Evolutionary conservation across 1,140 invertebrate genomes (phyloP).

Genomic region (Littorina saxatilis): DNA sequence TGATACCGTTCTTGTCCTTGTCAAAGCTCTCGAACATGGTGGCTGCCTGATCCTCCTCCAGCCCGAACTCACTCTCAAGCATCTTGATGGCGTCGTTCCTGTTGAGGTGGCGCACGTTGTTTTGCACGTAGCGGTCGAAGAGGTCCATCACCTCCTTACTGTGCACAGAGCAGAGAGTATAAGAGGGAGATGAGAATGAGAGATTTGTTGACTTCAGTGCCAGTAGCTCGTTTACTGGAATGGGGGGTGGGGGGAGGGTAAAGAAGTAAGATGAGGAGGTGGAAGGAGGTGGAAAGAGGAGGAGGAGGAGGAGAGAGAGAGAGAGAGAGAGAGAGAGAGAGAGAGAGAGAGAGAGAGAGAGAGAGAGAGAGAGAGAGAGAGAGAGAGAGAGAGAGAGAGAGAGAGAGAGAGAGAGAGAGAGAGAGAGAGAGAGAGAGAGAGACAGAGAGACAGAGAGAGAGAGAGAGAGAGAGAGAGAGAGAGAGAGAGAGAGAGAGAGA

Average conservation of each 20-base stretch:
- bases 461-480: background rate
- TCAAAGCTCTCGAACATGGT: constrained; percentile 71
- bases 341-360: constrained; percentile 16
- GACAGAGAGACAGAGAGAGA: background rate
- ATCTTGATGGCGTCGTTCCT: constrained; percentile 61
- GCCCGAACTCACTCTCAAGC: constrained; percentile 62
- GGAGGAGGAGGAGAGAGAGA: background rate
- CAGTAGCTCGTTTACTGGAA: no score
- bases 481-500: no score
- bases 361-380: background rate
- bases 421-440: background rate
- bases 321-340: constrained; percentile 12
- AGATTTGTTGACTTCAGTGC: no score
- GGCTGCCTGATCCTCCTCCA: constrained; percentile 60
- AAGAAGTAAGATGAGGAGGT: background rate
- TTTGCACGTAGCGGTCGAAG: constrained; percentile 67
- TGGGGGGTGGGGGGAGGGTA: background rate
- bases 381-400: background rate
- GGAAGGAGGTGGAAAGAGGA: background rate
- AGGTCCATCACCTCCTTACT: constrained; percentile 64
- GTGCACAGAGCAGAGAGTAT: background rate
- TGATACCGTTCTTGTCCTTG: constrained; percentile 67
- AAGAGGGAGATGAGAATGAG: background rate
- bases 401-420: background rate
- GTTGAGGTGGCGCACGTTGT: constrained; percentile 60